Percentiles rank a stretch among this genome's conserved stretches.
phyloP scores from a whole-genome alignment of 2,113 vertebrate genomes.

The Cyphomyrus plagiostoma region DNA sequence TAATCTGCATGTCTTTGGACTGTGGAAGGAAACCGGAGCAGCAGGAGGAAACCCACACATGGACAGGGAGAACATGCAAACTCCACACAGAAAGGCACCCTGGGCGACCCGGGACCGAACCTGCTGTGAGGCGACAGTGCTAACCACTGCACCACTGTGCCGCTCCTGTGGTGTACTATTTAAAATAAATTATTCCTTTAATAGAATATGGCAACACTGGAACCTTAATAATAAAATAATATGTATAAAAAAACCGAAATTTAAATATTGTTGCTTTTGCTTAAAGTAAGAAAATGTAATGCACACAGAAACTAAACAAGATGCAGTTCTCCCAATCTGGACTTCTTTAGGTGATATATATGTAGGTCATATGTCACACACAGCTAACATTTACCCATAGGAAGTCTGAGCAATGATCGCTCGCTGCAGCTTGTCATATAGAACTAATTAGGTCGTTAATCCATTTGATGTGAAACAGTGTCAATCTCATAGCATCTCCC shows the following conservation, averaged over 20 bases:
- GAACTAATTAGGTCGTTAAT: constrained; percentile 37
- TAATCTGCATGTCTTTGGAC: too few relatives aligned
- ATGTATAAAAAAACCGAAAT: background rate
- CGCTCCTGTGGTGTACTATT: background rate
- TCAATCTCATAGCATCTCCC: constrained; percentile 7
- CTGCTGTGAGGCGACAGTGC: too few relatives aligned
- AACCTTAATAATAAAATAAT: background rate
- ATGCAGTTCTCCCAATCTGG: constrained; percentile 39
- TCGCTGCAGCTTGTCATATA: constrained; percentile 34
- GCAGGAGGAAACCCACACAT: too few relatives aligned
- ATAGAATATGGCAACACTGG: background rate
- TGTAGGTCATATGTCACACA: constrained; percentile 57
- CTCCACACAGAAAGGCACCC: too few relatives aligned
- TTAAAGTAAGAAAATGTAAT: background rate
- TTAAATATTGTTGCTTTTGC: background rate
- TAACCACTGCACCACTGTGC: too few relatives aligned
- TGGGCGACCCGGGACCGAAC: too few relatives aligned
- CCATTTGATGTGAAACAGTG: constrained; percentile 35
- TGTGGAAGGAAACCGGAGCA: too few relatives aligned
- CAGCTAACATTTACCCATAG: constrained; percentile 18
- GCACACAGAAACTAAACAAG: background rate
- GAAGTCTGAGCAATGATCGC: constrained; percentile 28
- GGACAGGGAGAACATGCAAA: too few relatives aligned
- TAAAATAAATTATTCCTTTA: background rate
- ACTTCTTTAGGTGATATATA: constrained; percentile 33